Percentiles rank a stretch among this genome's conserved stretches.
Conservation (phyloP, 1,140 invertebrate species). For the Brachionus paranguensis region DNA sequence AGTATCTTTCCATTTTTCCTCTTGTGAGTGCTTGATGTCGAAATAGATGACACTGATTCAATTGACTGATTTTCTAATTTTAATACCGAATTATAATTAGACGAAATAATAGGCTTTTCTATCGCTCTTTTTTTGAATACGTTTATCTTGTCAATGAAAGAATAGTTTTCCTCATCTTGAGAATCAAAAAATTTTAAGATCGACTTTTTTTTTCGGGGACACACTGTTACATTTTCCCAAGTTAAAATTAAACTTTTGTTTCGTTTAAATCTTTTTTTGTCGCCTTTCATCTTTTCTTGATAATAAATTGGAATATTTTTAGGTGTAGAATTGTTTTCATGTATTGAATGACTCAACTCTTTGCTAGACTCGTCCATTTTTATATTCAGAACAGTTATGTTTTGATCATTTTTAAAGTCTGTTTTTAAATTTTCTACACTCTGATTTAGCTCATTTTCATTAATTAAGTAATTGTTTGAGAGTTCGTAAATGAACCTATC, state of each 20-base stretch:
- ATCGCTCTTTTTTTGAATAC: background rate
- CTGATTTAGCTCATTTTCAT: background rate
- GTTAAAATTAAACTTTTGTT: background rate
- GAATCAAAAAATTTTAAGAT: background rate
- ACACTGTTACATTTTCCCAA: conserved; percentile 14
- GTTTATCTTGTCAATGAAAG: background rate
- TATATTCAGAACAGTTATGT: conserved; percentile 9
- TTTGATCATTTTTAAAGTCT: background rate
- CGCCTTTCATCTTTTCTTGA: background rate
- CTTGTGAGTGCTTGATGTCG: background rate
- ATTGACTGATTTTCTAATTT: conserved; percentile 21
- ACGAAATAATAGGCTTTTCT: background rate
- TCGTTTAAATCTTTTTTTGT: background rate
- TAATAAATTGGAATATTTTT: background rate
- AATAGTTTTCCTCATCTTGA: background rate
- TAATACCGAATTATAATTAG: conserved; percentile 2
- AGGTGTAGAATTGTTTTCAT: background rate
- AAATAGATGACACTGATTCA: conserved; percentile 3
- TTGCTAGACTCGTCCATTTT: background rate
- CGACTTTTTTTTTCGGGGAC: background rate
- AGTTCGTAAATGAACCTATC: background rate
- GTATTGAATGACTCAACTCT: background rate
- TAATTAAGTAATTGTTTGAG: background rate
- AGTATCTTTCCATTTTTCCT: conserved; percentile 8
- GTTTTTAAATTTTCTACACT: background rate